phyloP scores from a whole-genome alignment of 2,113 vertebrate species.

The Sciurus niger region DNA sequence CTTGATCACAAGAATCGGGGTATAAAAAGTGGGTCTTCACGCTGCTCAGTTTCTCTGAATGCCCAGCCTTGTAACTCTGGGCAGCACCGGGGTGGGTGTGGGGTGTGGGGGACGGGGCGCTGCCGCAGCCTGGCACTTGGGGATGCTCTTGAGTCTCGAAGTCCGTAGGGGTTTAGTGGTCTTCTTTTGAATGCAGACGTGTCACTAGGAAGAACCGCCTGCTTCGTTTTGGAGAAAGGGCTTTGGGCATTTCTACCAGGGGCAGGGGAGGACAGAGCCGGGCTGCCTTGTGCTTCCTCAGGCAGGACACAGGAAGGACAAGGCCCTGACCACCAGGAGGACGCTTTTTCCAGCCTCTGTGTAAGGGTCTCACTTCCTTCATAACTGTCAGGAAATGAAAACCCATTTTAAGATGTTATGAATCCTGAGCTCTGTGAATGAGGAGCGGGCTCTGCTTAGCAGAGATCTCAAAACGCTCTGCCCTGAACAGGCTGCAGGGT shows the following conservation, averaged over 20 bases:
- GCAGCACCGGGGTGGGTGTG: rapidly evolving
- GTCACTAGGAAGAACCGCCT: neutral
- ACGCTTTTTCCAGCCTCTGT: neutral
- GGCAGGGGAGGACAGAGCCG: rapidly evolving
- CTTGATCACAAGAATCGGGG: no score
- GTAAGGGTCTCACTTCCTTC: neutral
- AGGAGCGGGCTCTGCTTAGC: neutral
- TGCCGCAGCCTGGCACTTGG: rapidly evolving
- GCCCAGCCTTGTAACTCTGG: no score
- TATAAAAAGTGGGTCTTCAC: no score
- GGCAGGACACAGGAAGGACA: neutral
- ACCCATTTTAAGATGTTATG: neutral
- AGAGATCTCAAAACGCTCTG: neutral
- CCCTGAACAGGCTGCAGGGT: neutral
- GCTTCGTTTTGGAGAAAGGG: neutral
- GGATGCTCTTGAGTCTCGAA: neutral
- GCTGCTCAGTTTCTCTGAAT: no score
- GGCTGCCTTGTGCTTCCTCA: neutral
- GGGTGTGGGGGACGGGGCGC: rapidly evolving
- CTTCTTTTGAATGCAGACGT: neutral
- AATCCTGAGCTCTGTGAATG: neutral
- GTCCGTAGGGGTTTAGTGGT: rapidly evolving
- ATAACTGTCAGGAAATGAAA: neutral
- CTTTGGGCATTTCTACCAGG: rapidly evolving
- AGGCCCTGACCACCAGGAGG: neutral